These are phyloP conservation scores for Melanocharis versteri DNA, from an alignment of 2,113 vertebrate genomes.

Conservation along the genomic window DNA sequence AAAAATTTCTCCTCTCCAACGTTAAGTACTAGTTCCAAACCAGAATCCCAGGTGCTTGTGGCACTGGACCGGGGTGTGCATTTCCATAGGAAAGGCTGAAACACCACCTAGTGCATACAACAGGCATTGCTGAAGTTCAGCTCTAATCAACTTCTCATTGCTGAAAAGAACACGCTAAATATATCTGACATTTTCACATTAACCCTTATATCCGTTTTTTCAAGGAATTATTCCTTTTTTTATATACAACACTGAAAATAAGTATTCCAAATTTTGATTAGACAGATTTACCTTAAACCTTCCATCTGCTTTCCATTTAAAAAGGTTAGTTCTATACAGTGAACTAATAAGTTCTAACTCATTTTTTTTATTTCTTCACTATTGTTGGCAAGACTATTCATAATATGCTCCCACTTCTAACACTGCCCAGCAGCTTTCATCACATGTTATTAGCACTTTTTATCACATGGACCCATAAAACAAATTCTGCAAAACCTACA, in stretches of 20 bases:
- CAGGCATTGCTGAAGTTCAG: constrained; percentile 23
- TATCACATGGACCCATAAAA: neutral
- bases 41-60: accelerated
- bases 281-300: neutral
- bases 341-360: neutral
- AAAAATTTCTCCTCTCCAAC: neutral
- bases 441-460: neutral
- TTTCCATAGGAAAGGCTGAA: constrained; percentile 25
- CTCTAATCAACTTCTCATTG: neutral
- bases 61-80: neutral
- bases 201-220: neutral
- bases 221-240: neutral
- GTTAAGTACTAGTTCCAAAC: neutral
- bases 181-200: neutral
- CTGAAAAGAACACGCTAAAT: neutral
- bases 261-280: neutral
- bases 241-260: neutral
- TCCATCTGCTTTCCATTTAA: neutral
- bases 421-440: neutral
- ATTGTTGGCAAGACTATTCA: neutral
- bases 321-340: neutral
- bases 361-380: neutral
- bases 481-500: neutral
- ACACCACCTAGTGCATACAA: constrained; percentile 64
- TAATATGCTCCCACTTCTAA: neutral